These are phyloP conservation scores for Bombus breviceps DNA, from an alignment of 1,140 invertebrate species.

Conservation along the genomic window DNA sequence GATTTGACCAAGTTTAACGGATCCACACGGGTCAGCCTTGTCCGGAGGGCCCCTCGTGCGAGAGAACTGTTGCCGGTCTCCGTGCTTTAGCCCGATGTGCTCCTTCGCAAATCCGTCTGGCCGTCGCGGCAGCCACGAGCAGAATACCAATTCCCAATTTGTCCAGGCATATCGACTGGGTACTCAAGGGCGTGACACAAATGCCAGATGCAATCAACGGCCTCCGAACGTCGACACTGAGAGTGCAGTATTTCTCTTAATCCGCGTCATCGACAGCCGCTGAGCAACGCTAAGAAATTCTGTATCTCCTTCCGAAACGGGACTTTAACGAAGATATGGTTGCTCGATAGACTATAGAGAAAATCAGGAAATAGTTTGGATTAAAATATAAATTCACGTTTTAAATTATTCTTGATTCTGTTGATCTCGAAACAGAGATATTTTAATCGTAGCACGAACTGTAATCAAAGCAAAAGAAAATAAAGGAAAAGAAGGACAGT, in stretches of 20 bases:
- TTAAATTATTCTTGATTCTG: background rate
- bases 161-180: constrained; percentile 81
- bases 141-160: constrained; percentile 82
- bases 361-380: background rate
- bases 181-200: constrained; percentile 83
- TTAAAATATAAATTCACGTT: background rate
- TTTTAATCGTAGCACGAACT: background rate
- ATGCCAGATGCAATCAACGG: constrained; percentile 82
- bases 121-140: constrained; percentile 68
- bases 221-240: constrained; percentile 62
- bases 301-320: constrained; percentile 1
- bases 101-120: constrained; percentile 82
- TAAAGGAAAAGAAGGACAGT: background rate
- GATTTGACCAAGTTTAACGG: constrained; percentile 80
- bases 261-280: constrained; percentile 56
- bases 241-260: constrained; percentile 78
- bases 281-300: constrained; percentile 35
- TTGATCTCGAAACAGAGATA: background rate
- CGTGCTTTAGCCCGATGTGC: constrained; percentile 52
- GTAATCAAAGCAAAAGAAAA: background rate
- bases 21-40: constrained; percentile 65
- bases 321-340: background rate
- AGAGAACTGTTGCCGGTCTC: background rate
- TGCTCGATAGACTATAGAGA: background rate
- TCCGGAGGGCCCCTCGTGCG: constrained; percentile 17